These are phyloP conservation scores for Asarcornis scutulata DNA, from an alignment of 2,113 vertebrate species.

Conservation along the genomic window DNA sequence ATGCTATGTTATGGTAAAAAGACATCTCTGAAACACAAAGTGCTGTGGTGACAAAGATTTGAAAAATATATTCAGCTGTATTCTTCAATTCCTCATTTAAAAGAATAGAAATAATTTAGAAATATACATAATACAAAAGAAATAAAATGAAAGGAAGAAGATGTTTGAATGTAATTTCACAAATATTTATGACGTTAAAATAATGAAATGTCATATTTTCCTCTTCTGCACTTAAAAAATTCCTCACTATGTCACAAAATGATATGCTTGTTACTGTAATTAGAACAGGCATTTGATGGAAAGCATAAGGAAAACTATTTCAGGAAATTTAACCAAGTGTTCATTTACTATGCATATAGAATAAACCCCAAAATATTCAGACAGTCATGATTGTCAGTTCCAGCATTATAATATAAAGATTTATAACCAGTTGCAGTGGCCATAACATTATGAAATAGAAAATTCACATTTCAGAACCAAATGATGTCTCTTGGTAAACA, in stretches of 20 bases:
- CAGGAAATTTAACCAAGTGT: background rate
- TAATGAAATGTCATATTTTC: background rate
- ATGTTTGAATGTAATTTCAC: background rate
- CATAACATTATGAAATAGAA: background rate
- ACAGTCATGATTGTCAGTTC: background rate
- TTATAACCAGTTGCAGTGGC: background rate
- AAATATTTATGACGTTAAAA: background rate
- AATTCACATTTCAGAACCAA: background rate
- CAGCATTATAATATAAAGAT: background rate
- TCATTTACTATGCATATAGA: background rate
- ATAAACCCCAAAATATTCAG: background rate
- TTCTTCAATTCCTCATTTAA: background rate
- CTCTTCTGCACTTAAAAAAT: background rate
- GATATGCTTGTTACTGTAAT: background rate
- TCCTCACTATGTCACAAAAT: background rate
- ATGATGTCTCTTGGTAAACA: background rate
- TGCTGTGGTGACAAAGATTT: background rate
- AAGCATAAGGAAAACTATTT: background rate
- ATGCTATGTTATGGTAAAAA: background rate
- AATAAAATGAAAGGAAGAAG: background rate
- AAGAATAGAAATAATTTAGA: background rate
- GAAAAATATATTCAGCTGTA: background rate
- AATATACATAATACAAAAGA: background rate
- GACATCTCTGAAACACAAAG: background rate
- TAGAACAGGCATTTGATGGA: background rate